Evolutionary conservation across 2,888 invertebrate species (phyloP), one percentile per base, ranked within the genome.

Genomic region (Cheilosia urbana): DNA sequence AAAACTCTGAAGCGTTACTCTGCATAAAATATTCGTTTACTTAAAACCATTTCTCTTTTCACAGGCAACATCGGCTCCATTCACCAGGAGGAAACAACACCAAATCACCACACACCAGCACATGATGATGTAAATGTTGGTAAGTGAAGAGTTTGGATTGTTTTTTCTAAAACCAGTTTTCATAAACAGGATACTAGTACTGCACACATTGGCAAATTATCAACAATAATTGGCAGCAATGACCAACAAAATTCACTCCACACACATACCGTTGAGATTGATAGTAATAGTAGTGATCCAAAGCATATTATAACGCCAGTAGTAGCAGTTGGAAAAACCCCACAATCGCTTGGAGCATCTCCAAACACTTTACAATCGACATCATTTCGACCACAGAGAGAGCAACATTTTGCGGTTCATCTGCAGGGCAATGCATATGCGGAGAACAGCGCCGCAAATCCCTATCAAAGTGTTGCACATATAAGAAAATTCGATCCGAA

Each of bases 41-140:
- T 11, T 45, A 15, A 9, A 27, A 21, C 6, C 15, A 4, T 62
- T 37, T n/a, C n/a, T 47, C 53, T 21, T 9, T 19, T 71, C 58
- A 4, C 27, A 82, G 81, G 37, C n/a, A 53, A 53, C 13, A n/a
- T 2, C 2, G 7, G 11, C 7, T 6, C 45, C 1, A 42, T n/a
- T 3, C 27, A 17, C 21, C 17, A 60, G 4, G 69, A 68, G 9
- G 62, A 30, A 11, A 9, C 24, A 42, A 6, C 51, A 34, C 11
- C 34, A 37, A 34, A 63, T 4, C 27, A 49, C 21, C 34, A 9
- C 30, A 15, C 73, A 30, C n/a, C 45, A 65, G 24, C 62, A 45
- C 57, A 13, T 9, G 83, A 90, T 87, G 90, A 90, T 87, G 90
- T 90, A 91, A 90, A 88, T 84, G 79, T 57, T 84, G 90, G 91